These are phyloP conservation scores for Ganaspis sp. DNA, from an alignment of 1,140 invertebrate genomes.

Conservation along the genomic window DNA sequence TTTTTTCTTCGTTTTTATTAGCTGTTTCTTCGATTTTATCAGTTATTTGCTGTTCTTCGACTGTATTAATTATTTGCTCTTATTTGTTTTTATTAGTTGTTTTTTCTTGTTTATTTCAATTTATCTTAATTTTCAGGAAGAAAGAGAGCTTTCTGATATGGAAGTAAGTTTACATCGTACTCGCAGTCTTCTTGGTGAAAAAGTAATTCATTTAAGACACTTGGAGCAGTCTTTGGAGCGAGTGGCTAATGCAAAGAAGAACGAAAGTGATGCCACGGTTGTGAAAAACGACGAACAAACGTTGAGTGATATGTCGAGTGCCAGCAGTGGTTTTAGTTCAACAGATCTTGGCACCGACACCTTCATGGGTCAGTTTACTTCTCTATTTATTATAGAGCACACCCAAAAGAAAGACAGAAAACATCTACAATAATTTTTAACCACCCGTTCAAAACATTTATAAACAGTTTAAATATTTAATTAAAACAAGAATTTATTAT, in stretches of 20 bases:
- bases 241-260: constrained; percentile 73
- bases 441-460: no score
- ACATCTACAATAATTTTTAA: no score
- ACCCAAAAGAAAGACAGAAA: background rate
- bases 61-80: no score
- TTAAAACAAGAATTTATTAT: background rate
- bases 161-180: constrained; percentile 87
- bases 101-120: no score
- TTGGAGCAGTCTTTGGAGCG: constrained; percentile 84
- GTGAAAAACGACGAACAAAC: constrained; percentile 73
- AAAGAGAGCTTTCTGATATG: constrained; percentile 87
- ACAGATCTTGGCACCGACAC: constrained; percentile 81
- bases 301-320: constrained; percentile 82
- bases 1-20: no score
- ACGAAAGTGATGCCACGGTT: constrained; percentile 72
- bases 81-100: no score
- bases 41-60: no score
- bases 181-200: constrained; percentile 85
- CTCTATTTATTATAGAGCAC: background rate
- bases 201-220: constrained; percentile 85
- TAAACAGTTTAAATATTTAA: no score
- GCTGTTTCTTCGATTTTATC: no score
- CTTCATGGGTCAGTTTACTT: constrained; percentile 66
- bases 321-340: constrained; percentile 83
- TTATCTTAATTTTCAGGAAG: constrained; percentile 78